Base-by-base conservation (phyloP, 2,113 vertebrate genomes). In the Otis tarda region DNA sequence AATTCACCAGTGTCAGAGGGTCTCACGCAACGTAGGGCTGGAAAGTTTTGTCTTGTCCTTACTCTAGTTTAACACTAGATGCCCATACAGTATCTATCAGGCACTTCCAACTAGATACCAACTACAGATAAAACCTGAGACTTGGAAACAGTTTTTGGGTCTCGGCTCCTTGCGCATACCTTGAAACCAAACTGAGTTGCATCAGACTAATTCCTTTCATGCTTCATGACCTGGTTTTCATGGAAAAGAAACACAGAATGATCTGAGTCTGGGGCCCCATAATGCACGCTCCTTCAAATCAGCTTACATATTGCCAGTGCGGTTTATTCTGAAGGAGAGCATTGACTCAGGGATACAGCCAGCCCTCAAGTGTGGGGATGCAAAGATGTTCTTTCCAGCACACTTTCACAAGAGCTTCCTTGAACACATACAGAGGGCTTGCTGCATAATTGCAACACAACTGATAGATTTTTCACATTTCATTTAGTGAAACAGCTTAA, bases 241-340 rank as follows among this genome's bases (percentile, higher is more conserved):
- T 1, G 5, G 35, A 74, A 63, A 80, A 12, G 12, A 61, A 87
- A 65, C 25, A 65, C 0, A 2, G 64, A 60, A 77, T 6, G 7
- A 64, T n/a, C 22, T 28, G 22, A 1, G 17, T 41, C 50, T 3
- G 1, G 43, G 33, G 20, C 19, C 10, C 4, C 14, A 50, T 0
- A 55, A n/a, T 7, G 9, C 10, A 21, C 7, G 45, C 2, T 59
- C 39, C 45, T 65, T 64, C 55, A 68, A 65, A 82, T 69, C 59
- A 64, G 23, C 13, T 79, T 47, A 67, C 10, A 21, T 35, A 25
- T 6, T 64, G 43, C 22, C 45, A 77, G 35, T 16, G 23, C 15
- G 21, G 10, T 57, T 88, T 47, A 50, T 17, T 63, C 13, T 0
- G 5, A 30, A 43, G 10, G 35, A 84, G 27, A 70, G 27, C 21